Conservation (phyloP, 2,797 vertebrate species). For the Luscinia megarhynchos region DNA sequence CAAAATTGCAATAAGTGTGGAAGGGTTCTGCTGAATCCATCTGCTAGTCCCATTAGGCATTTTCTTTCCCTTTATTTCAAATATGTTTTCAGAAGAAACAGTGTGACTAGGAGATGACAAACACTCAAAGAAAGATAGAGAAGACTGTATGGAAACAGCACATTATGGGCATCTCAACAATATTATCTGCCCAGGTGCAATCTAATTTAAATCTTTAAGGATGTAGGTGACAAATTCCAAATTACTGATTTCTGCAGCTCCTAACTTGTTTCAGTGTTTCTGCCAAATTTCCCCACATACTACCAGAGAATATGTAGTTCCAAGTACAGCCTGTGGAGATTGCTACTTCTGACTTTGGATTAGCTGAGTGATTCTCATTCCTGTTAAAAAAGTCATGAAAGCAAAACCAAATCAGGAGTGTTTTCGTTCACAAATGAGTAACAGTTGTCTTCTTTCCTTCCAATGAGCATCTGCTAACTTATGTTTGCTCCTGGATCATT, state of each 20-base stretch:
- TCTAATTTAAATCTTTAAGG: background rate
- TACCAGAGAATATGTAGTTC: background rate
- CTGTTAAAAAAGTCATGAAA: background rate
- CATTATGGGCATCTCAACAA: background rate
- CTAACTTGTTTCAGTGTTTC: background rate
- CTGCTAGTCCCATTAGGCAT: background rate
- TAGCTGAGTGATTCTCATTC: background rate
- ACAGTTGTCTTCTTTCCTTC: background rate
- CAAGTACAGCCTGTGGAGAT: background rate
- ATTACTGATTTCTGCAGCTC: background rate
- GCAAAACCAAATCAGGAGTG: background rate
- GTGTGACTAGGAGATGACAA: background rate
- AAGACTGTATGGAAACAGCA: background rate
- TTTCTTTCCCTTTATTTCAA: background rate
- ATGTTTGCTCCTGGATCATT: slow-evolving; percentile 46
- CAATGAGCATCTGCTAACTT: slow-evolving; percentile 41
- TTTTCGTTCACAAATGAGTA: background rate
- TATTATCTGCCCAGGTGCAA: background rate
- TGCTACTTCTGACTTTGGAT: background rate
- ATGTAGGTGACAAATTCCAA: background rate
- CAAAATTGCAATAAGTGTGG: background rate
- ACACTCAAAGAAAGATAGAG: background rate
- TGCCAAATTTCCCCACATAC: background rate
- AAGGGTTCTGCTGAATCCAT: background rate
- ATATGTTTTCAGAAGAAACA: background rate